phyloP scores from a whole-genome alignment of 1,140 invertebrate species.

The Drosophila prosaltans region DNA sequence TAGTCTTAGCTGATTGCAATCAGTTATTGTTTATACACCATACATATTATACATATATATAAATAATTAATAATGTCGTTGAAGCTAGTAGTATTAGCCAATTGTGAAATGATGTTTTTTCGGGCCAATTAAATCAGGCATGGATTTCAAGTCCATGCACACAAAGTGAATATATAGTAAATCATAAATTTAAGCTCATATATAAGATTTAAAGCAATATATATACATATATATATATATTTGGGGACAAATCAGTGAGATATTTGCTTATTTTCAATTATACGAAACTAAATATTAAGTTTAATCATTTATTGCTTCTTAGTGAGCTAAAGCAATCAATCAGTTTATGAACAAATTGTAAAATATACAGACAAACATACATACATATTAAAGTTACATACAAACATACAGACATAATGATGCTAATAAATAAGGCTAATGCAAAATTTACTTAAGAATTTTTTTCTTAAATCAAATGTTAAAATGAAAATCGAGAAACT shows the following conservation, averaged over 20 bases:
- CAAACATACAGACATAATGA: background rate
- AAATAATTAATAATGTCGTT: constrained; percentile 13
- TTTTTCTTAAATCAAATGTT: background rate
- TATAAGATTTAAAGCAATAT: constrained; percentile 65
- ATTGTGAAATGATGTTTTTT: constrained; percentile 16
- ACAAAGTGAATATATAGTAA: constrained; percentile 42
- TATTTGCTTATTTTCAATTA: constrained; percentile 11
- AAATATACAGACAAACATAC: constrained; percentile 1
- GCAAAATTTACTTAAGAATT: background rate
- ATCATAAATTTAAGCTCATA: constrained; percentile 61
- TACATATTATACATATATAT: background rate
- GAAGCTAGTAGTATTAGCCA: constrained; percentile 54
- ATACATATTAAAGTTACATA: background rate
- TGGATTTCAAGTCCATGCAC: constrained; percentile 38
- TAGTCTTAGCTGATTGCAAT: constrained; percentile 10
- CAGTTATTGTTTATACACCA: background rate
- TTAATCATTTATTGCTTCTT: constrained; percentile 29
- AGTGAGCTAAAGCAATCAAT: constrained; percentile 24
- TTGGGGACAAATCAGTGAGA: constrained; percentile 28
- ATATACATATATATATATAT: constrained; percentile 48
- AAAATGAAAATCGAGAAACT: no score
- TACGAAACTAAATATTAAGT: constrained; percentile 27
- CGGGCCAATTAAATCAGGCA: constrained; percentile 42
- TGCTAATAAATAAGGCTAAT: constrained; percentile 7
- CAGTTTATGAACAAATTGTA: constrained; percentile 26